These are phyloP conservation scores for Sinocyclocheilus grahami DNA, from an alignment of 2,113 vertebrate species.

Conservation along the genomic window DNA sequence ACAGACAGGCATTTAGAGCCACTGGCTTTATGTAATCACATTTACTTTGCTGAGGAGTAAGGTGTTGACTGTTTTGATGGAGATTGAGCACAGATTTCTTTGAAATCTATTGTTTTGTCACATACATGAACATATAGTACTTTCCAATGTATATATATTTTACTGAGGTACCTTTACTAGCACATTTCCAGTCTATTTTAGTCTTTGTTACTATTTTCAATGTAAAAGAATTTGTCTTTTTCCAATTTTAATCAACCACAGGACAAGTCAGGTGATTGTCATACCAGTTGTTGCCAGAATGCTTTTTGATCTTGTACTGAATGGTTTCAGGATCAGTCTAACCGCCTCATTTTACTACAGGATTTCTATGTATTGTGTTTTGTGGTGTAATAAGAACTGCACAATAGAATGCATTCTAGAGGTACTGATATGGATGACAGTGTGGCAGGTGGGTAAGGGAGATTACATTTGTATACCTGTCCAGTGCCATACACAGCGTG, in stretches of 20 bases:
- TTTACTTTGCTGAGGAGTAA: conserved; percentile 42
- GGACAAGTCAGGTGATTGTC: background rate
- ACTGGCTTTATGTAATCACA: conserved; percentile 50
- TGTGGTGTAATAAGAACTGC: background rate
- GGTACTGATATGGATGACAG: background rate
- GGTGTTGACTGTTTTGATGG: conserved; percentile 45
- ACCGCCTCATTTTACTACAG: background rate
- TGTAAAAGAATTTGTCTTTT: background rate
- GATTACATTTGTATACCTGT: background rate
- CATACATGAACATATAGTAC: background rate
- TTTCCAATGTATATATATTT: background rate
- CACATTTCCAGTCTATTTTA: background rate
- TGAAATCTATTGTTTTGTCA: background rate
- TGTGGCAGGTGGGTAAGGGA: background rate
- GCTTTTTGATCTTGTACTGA: background rate
- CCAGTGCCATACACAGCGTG: background rate
- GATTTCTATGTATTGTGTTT: background rate
- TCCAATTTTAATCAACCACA: background rate
- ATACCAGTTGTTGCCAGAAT: background rate
- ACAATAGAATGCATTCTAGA: background rate
- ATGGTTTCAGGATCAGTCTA: background rate
- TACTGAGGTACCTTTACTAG: background rate
- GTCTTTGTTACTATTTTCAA: background rate
- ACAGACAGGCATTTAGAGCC: conserved; percentile 34
- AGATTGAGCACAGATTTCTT: background rate